These are phyloP conservation scores for Sigmodon hispidus DNA, from an alignment of 2,113 vertebrate genomes.

Conservation along the genomic window DNA sequence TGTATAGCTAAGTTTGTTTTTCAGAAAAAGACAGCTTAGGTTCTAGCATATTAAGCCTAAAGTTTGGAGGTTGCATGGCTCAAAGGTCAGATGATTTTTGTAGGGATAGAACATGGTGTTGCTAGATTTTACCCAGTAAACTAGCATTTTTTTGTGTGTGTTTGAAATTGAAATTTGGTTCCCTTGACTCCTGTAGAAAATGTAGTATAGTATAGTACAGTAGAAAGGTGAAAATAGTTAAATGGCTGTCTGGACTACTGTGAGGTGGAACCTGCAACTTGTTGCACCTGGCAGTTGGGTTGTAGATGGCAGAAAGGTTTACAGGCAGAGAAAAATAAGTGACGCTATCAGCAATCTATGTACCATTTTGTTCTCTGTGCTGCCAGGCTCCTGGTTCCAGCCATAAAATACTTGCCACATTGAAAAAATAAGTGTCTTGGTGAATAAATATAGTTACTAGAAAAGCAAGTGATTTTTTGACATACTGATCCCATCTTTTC, in stretches of 20 bases:
- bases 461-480: background rate
- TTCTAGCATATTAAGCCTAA: slow-evolving; percentile 29
- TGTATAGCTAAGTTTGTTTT: slow-evolving; percentile 32
- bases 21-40: background rate
- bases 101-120: background rate
- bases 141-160: background rate
- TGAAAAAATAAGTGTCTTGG: slow-evolving; percentile 49
- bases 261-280: background rate
- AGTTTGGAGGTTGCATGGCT: background rate
- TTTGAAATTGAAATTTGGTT: background rate
- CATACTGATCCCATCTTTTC: background rate
- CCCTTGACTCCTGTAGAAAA: background rate
- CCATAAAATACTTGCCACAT: slow-evolving; percentile 31
- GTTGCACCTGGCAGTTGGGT: background rate
- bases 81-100: slow-evolving; percentile 27
- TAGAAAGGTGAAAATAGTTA: background rate
- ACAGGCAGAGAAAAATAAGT: background rate
- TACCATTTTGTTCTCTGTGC: background rate
- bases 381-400: background rate
- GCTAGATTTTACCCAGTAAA: background rate
- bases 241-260: background rate
- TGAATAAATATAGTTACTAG: slow-evolving; percentile 23
- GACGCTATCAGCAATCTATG: background rate
- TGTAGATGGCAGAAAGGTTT: background rate
- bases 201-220: background rate